phyloP scores from a whole-genome alignment of 2,113 vertebrate species.

The Xiphophorus maculatus region DNA sequence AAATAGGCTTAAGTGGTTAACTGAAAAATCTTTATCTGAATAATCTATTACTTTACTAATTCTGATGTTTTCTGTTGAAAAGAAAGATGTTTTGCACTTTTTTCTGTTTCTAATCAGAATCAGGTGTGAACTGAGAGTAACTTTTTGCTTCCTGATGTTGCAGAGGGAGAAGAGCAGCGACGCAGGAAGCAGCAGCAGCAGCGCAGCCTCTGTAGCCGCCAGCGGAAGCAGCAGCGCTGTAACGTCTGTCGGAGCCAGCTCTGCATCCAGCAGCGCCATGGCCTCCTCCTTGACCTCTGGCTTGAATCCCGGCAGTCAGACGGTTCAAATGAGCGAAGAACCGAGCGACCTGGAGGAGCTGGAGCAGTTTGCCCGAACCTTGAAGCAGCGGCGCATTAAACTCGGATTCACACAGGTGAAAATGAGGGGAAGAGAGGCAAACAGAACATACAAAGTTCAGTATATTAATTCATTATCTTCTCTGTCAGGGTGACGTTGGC shows the following conservation, averaged over 20 bases:
- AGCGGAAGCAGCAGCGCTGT: conserved; percentile 32
- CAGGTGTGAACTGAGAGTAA: background rate
- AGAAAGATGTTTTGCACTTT: background rate
- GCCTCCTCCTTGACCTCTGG: conserved; percentile 54
- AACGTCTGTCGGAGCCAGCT: conserved; percentile 49
- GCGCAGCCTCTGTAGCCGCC: conserved; percentile 19
- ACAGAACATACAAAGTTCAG: background rate
- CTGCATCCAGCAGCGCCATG: conserved; percentile 64
- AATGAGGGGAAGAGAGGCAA: background rate
- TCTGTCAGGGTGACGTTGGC: conserved; percentile 87
- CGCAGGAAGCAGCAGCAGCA: conserved; percentile 42
- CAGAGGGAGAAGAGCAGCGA: conserved; percentile 82
- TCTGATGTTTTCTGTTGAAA: no score
- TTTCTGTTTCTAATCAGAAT: background rate
- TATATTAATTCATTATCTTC: background rate
- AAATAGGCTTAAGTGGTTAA: no score
- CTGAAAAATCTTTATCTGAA: no score
- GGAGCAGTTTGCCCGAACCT: conserved; percentile 92
- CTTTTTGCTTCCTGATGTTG: conserved; percentile 20
- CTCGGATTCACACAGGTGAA: conserved; percentile 92
- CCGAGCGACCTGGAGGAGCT: conserved; percentile 93
- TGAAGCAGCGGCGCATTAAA: conserved; percentile 93
- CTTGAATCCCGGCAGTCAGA: conserved; percentile 70
- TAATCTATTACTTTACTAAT: no score
- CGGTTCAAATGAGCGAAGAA: conserved; percentile 80